Conservation (phyloP, 1,140 invertebrate genomes). For the Euschistus heros region DNA sequence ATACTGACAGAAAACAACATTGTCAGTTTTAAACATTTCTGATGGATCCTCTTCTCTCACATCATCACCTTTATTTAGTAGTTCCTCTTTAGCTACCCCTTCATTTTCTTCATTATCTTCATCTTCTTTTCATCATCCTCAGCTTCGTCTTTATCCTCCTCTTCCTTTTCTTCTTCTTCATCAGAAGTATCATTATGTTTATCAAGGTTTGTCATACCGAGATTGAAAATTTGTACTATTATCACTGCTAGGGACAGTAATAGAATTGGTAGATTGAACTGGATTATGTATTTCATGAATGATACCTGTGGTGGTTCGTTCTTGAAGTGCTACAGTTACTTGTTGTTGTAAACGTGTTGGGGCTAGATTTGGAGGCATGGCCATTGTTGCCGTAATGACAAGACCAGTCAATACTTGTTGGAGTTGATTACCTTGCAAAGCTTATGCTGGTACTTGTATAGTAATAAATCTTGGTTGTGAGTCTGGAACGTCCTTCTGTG, state of each 20-base stretch:
- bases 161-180: slow-evolving; percentile 30
- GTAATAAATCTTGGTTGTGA: slow-evolving; percentile 58
- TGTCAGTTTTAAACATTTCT: slow-evolving; percentile 94
- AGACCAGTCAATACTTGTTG: slow-evolving; percentile 42
- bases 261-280: no score
- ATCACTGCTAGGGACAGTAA: no score
- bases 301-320: slow-evolving; percentile 31
- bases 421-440: slow-evolving; percentile 48
- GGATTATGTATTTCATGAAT: no score
- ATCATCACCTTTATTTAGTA: slow-evolving; percentile 91
- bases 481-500: slow-evolving; percentile 51
- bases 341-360: slow-evolving; percentile 72
- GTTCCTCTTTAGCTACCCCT: slow-evolving; percentile 53
- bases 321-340: slow-evolving; percentile 63
- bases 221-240: no score
- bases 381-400: slow-evolving; percentile 75
- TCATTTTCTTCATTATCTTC: slow-evolving; percentile 30
- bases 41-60: slow-evolving; percentile 92
- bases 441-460: slow-evolving; percentile 73
- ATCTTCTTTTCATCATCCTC: slow-evolving; percentile 31
- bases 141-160: slow-evolving; percentile 29
- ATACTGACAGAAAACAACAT: slow-evolving; percentile 98
- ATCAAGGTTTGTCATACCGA: slow-evolving; percentile 35
- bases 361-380: slow-evolving; percentile 65
- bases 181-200: slow-evolving; percentile 35